Evolutionary conservation across 2,888 invertebrate species (phyloP), one percentile per base, ranked within the genome.

Genomic region (Epinotia ramella): DNA sequence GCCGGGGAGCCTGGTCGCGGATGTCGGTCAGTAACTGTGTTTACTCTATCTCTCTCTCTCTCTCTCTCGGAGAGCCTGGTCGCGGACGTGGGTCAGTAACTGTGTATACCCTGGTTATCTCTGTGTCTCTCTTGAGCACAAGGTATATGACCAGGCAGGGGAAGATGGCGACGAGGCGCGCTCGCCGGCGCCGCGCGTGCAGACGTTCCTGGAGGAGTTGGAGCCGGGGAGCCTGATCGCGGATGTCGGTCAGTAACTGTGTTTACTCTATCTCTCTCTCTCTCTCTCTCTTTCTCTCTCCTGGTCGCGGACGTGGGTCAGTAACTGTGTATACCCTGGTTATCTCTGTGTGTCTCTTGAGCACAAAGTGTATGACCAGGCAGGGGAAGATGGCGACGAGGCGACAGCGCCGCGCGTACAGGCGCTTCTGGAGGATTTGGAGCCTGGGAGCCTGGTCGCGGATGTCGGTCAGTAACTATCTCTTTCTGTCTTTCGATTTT

Each of bases 311-410:
- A n/a, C n/a, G n/a, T n/a, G n/a, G n/a, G n/a, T n/a, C 84, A 95
- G 96, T 95, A 78, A 4, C 24, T 46, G 18, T 18, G 9, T 18
- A 56, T 56, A 1, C 56, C 16, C 3, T n/a, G 0, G 9, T 11
- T 56, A 9, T 18, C n/a, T 18, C 56, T 18, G 3, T 2, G 0
- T 18, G 2, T n/a, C 3, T n/a, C 4, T 56, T 18, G 98, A 99
- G 80, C 98, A 99, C 93, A 97, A 99, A 93, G 99, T 99, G 80
- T 99, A 99, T 95, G 98, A 99, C 88, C 97, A 98, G 90, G 97
- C 98, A 83, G 96, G 96, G 81, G 97, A 96, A 84, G 91, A 95
- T 60, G 94, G 91, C 73, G 95, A 92, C 81, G 92, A 92, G 80
- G 86, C 88, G 80, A 89, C 90, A 78, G 91, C 96, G 88, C 90